Evolutionary conservation across 2,113 vertebrate species (phyloP), one percentile per base, ranked within the genome.

Genomic region (Columba janthina): DNA sequence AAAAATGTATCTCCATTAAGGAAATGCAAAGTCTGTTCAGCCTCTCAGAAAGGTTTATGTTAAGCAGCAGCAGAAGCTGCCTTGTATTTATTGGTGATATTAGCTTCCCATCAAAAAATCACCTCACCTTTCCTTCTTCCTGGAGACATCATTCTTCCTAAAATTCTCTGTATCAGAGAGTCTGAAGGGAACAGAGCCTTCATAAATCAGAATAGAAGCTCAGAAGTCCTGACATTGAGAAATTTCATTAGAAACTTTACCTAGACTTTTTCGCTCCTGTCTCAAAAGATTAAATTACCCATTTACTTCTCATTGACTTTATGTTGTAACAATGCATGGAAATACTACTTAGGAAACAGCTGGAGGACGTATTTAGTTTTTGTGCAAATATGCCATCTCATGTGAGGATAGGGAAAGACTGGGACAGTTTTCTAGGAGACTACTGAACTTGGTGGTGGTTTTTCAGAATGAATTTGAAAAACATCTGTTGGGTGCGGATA

Each of bases 1-100:
- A 91, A 89, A 88, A 80, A 77, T 91, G 7, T 80, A 74, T 92
- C 90, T 86, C 77, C 75, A 70, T 93, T 83, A 86, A 42, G 42
- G 66, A 95, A 91, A 80, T 50, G 42, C 12, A 28, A 87, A 89
- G 46, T 53, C 67, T 76, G 11, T 62, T 64, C 74, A 85, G 56
- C 34, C 24, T 82, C 71, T 91, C 38, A 22, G 69, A 38, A 78
- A 87, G 12, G 13, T 88, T 91, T 83, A 46, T 38, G 54, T 69
- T 60, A 89, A 79, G 74, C 65, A 88, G 71, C 51, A 85, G 46
- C 21, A 89, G 67, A 73, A 80, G 34, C 4, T 96, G 51, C 24
- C 42, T 46, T 54, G 15, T 89, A 76, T 87, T 92, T 85, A 66
- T 74, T 70, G 26, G 26, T 60, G 46, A 72, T 76, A 54, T 62